Percentiles rank a stretch among this genome's conserved stretches.
These are phyloP conservation scores for Hylia prasina DNA, from an alignment of 2,113 vertebrate species.

Conservation along the genomic window DNA sequence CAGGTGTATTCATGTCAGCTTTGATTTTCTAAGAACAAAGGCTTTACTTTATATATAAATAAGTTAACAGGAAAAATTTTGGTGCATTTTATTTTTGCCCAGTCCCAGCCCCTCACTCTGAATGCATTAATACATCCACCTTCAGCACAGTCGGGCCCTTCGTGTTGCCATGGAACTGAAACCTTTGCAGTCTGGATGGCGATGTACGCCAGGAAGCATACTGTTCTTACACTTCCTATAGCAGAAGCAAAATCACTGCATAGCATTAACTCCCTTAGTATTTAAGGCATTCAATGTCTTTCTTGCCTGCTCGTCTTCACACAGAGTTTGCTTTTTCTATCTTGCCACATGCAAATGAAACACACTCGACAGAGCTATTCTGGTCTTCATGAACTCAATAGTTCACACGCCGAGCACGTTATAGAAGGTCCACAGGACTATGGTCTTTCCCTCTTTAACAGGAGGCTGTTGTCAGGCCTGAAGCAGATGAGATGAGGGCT, in stretches of 20 bases:
- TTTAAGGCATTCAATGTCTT: conserved; percentile 35
- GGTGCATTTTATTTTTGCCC: background rate
- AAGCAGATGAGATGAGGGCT: background rate
- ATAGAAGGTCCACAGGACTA: background rate
- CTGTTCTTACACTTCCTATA: conserved; percentile 54
- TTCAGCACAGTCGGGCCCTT: conserved; percentile 38
- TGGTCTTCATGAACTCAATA: background rate
- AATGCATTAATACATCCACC: conserved; percentile 54
- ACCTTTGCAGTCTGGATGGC: conserved; percentile 47
- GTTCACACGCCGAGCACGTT: background rate
- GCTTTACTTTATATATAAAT: conserved; percentile 1
- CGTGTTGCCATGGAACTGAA: conserved; percentile 74
- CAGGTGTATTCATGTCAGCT: background rate
- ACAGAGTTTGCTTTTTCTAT: background rate
- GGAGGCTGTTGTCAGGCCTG: background rate
- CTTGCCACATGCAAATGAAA: conserved; percentile 23
- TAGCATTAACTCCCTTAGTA: conserved; percentile 45
- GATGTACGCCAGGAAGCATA: conserved; percentile 42
- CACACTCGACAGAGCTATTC: background rate
- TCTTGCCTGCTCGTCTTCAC: conserved; percentile 27
- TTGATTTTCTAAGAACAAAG: conserved; percentile 46
- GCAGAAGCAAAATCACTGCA: conserved; percentile 66
- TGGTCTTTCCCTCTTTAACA: conserved; percentile 18
- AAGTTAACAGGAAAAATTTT: background rate
- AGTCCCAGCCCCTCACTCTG: conserved; percentile 21